A percentile compares a stretch with the other conserved stretches of the same genome.
phyloP scores from a whole-genome alignment of 1,140 invertebrate species.

The Frieseomelitta varia region DNA sequence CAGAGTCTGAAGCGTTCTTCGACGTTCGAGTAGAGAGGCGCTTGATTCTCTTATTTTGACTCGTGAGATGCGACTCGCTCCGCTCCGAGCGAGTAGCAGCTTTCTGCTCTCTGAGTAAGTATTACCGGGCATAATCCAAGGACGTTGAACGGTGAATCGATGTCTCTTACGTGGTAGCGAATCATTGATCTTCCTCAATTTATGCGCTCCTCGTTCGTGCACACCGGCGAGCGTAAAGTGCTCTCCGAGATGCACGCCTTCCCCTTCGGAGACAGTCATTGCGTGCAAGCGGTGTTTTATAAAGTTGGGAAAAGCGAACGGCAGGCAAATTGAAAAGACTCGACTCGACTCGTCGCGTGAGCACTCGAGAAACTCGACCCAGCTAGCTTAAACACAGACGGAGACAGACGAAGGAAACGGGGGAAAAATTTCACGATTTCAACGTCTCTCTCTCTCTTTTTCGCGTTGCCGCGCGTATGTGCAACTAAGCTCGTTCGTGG shows the following conservation, averaged over 20 bases:
- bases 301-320: background rate
- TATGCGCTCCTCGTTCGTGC: background rate
- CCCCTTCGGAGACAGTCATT: background rate
- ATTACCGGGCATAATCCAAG: too few relatives aligned
- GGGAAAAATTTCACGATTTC: background rate
- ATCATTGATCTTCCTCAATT: slow-evolving; percentile 22
- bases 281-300: background rate
- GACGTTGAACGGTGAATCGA: slow-evolving; percentile 11
- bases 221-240: background rate
- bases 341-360: background rate
- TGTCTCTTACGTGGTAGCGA: background rate
- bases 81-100: background rate
- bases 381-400: background rate
- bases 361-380: background rate
- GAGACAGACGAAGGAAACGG: background rate
- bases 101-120: background rate
- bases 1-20: background rate
- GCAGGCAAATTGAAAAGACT: slow-evolving; percentile 6
- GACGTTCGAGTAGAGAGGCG: background rate
- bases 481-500: background rate
- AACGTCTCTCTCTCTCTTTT: too few relatives aligned
- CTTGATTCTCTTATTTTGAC: background rate
- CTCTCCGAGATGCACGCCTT: background rate
- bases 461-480: background rate
- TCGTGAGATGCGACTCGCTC: too few relatives aligned